Percentiles rank a stretch among this genome's conserved stretches.
Evolutionary conservation across 64 coral and sea anemone species (phyloP).

Genomic region (Montipora efflorescens): DNA sequence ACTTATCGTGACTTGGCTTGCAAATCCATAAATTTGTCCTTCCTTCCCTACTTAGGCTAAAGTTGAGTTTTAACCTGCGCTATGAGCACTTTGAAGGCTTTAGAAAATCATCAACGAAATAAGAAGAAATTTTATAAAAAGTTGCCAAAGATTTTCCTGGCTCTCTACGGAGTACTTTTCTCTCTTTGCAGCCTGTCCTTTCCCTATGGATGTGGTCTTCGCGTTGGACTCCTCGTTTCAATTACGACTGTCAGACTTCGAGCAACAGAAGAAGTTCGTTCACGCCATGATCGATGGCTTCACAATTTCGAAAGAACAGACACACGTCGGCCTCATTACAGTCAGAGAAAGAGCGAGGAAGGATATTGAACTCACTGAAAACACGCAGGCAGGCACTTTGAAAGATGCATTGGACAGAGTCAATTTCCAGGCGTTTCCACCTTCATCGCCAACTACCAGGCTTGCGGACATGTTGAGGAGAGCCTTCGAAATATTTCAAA

Average conservation of each 20-base stretch:
- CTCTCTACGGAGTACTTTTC: background rate
- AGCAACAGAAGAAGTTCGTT: conserved; percentile 58
- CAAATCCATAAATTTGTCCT: no score
- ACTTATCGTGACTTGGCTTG: no score
- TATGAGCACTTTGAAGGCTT: no score
- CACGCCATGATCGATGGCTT: conserved; percentile 60
- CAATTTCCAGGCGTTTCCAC: background rate
- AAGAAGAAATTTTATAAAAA: background rate
- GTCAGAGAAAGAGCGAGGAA: conserved; percentile 22
- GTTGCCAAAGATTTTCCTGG: no score
- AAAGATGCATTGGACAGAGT: background rate
- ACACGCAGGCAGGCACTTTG: background rate
- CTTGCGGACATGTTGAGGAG: background rate
- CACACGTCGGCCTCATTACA: conserved; percentile 60
- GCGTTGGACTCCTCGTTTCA: conserved; percentile 64
- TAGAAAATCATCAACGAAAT: background rate
- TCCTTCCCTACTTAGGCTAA: no score
- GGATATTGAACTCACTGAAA: conserved; percentile 24
- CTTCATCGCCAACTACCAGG: conserved; percentile 18
- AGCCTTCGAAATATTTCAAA: background rate
- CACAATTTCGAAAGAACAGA: conserved; percentile 56
- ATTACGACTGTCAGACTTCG: conserved; percentile 40
- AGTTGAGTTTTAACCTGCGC: no score
- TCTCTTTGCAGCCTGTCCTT: conserved; percentile 64
- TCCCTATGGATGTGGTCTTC: conserved; percentile 80